Conservation (phyloP, 1,140 invertebrate species). For the Globodera ellingtonae region DNA sequence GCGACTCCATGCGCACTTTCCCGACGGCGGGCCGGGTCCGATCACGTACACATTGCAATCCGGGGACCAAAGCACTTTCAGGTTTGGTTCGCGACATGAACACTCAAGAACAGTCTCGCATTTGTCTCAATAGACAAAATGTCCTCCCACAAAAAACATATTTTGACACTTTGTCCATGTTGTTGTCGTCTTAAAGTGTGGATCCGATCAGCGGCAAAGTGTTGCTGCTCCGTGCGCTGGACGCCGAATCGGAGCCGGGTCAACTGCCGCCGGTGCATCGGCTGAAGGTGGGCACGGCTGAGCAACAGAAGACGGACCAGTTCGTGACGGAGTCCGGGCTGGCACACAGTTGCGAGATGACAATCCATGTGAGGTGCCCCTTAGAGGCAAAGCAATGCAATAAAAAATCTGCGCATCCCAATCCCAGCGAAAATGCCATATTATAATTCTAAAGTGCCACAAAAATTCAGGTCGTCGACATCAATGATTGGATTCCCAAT, state of each 20-base stretch:
- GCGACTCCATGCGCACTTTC: conserved; percentile 52
- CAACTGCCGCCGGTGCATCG: conserved; percentile 24
- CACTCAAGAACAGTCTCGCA: too few relatives aligned
- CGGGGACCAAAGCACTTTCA: conserved; percentile 54
- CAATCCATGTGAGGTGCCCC: conserved; percentile 41
- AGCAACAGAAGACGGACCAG: conserved; percentile 32
- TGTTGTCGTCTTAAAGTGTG: conserved; percentile 8
- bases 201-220: conserved; percentile 48
- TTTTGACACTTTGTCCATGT: not conserved
- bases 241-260: conserved; percentile 54
- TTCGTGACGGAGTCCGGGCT: conserved; percentile 40
- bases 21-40: conserved; percentile 53
- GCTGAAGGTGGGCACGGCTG: conserved; percentile 52
- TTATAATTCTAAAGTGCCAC: too few relatives aligned
- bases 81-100: not conserved
- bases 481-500: conserved; percentile 64
- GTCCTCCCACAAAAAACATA: not conserved
- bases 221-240: conserved; percentile 52
- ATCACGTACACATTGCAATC: conserved; percentile 53
- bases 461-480: conserved; percentile 36
- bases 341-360: conserved; percentile 55
- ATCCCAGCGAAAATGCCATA: too few relatives aligned
- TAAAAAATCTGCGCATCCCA: too few relatives aligned
- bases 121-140: not conserved
- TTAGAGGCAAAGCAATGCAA: too few relatives aligned